Conservation (phyloP, 2,797 vertebrate genomes). For the Ataeniobius toweri region DNA sequence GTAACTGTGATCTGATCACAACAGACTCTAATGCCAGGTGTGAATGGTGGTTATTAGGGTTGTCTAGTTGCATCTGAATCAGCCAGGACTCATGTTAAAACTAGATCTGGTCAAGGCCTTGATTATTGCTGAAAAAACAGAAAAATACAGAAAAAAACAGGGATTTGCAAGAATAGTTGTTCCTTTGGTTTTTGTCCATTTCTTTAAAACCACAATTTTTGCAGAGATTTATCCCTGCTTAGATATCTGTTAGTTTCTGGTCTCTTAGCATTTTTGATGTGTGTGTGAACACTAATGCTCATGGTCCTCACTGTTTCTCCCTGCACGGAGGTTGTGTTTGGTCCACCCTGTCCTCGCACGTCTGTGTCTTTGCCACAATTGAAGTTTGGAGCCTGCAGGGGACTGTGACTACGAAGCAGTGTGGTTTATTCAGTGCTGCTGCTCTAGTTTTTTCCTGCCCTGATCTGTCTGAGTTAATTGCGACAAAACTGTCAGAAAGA, state of each 20-base stretch:
- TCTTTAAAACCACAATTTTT: conserved; percentile 10
- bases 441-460: conserved; percentile 69
- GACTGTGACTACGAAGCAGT: conserved; percentile 40
- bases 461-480: conserved; percentile 72
- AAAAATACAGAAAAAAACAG: not conserved
- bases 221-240: not conserved
- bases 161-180: not conserved
- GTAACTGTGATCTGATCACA: not conserved
- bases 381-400: conserved; percentile 48
- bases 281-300: conserved; percentile 10
- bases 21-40: not conserved
- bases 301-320: conserved; percentile 15
- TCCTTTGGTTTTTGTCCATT: conserved; percentile 20
- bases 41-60: not conserved
- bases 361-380: conserved; percentile 59
- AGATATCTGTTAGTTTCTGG: not conserved
- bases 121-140: not conserved
- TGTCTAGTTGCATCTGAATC: not conserved
- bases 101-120: no score
- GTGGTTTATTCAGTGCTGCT: conserved; percentile 42
- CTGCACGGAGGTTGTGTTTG: conserved; percentile 22
- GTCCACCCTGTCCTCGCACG: conserved; percentile 56
- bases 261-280: conserved; percentile 11
- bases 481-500: conserved; percentile 62
- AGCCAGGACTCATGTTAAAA: not conserved